Conservation (phyloP, 2,797 vertebrate genomes). For the Geotrypetes seraphini region DNA sequence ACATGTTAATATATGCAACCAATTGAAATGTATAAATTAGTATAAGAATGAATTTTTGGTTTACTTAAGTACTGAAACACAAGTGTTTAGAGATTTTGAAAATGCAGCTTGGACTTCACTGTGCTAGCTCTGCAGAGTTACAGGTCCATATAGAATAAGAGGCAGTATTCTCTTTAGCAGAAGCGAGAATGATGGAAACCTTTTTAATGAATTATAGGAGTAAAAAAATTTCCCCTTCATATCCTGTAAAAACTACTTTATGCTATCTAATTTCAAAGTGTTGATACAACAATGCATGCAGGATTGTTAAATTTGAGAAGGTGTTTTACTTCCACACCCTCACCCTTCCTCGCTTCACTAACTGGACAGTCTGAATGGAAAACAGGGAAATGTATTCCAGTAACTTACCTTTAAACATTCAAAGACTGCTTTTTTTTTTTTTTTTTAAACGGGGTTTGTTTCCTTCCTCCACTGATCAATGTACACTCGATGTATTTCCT, state of each 20-base stretch:
- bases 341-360: conserved; percentile 16
- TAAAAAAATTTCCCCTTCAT: conserved; percentile 47
- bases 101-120: conserved; percentile 33
- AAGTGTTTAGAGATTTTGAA: conserved; percentile 47
- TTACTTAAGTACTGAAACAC: conserved; percentile 53
- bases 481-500: conserved; percentile 24
- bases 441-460: too few species aligned
- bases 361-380: conserved; percentile 17
- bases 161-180: conserved; percentile 56
- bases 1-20: conserved; percentile 76
- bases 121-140: conserved; percentile 28
- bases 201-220: conserved; percentile 39
- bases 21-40: conserved; percentile 74
- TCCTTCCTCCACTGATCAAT: conserved; percentile 24
- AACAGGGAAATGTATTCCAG: conserved; percentile 15
- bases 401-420: conserved; percentile 32
- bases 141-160: conserved; percentile 40
- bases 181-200: conserved; percentile 37
- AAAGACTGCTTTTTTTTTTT: conserved; percentile 28
- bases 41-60: conserved; percentile 53
- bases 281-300: too few species aligned
- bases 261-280: too few species aligned
- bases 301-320: conserved; percentile 46
- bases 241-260: too few species aligned
- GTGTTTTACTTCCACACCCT: too few species aligned